These are phyloP conservation scores for Frankliniella fusca DNA, from an alignment of 2,888 invertebrate species.

Conservation along the genomic window DNA sequence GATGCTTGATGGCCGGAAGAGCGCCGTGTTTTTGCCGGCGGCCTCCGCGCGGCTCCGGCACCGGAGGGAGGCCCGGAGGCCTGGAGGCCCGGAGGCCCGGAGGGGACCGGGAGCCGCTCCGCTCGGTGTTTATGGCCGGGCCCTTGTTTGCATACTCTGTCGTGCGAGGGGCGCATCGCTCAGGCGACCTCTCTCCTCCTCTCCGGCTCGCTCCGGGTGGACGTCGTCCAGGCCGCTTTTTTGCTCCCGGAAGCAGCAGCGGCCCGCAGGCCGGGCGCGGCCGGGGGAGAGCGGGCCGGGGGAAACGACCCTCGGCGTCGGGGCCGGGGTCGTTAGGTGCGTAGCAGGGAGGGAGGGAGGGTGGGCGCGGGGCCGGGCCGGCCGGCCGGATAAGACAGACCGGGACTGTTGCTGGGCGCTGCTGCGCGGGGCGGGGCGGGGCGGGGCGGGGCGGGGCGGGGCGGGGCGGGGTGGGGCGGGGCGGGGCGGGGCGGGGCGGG, in stretches of 20 bases:
- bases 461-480: no score
- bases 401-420: no score
- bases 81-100: not conserved
- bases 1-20: constrained; percentile 5
- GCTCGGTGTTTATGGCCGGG: not conserved
- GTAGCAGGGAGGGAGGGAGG: no score
- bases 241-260: no score
- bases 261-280: not conserved
- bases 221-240: no score
- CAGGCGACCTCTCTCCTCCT: not conserved
- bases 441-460: not conserved
- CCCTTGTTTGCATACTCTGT: constrained; percentile 1
- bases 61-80: not conserved
- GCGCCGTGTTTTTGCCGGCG: not conserved
- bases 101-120: not conserved
- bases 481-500: no score
- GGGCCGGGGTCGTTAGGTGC: not conserved
- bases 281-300: not conserved
- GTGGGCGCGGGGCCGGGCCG: no score
- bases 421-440: not conserved
- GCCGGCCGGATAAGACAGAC: no score
- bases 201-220: no score
- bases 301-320: not conserved
- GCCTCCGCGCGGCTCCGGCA: not conserved
- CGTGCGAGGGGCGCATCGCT: constrained; percentile 15